Base-by-base conservation (phyloP, 2,113 vertebrate species). In the Limanda limanda region DNA sequence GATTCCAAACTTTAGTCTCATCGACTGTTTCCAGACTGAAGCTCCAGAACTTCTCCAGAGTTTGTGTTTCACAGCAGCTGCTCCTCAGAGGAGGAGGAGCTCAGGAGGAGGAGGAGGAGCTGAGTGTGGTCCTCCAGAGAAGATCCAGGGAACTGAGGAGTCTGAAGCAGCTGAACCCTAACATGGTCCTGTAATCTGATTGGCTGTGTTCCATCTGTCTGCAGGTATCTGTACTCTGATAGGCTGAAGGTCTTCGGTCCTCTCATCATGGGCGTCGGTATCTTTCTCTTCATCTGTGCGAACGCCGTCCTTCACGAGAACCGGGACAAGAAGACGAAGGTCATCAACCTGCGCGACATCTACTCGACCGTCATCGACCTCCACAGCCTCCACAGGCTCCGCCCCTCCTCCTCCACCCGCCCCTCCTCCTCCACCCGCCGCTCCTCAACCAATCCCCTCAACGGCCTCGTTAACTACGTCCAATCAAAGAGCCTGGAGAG, bases 231-330 rank as follows among this genome's bases (percentile, higher is more conserved):
- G 84, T 95, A 97, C 87, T 98, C 97, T 0, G 96, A 99, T 89
- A 96, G 95, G 81, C 94, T 99, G 79, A 99, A 99, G 87, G 97
- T 99, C 54, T 92, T 97, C 2, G 97, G 97, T 2, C 98, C 98
- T 10, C 95, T 99, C 64, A 96, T 97, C 85, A 99, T 99, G 97
- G 97, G 97, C 1, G 96, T 98, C 0, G 98, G 98, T 59, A 97
- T 99, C 83, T 99, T 99, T 89, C 95, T 99, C 37, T 99, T 99
- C 90, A 98, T 99, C 81, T 99, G 98, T 14, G 97, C 96, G 37
- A 99, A 99, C 20, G 97, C 97, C 0, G 98, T 99, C 55, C 91
- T 99, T 73, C 97, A 99, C 0, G 97, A 99, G 86, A 97, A 97
- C 88, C 94, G 98, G 0, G 98, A 99, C 94, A 96, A 94, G 85